Evolutionary conservation across 2,888 invertebrate genomes (phyloP).

Genomic region (Netelia inedita): DNA sequence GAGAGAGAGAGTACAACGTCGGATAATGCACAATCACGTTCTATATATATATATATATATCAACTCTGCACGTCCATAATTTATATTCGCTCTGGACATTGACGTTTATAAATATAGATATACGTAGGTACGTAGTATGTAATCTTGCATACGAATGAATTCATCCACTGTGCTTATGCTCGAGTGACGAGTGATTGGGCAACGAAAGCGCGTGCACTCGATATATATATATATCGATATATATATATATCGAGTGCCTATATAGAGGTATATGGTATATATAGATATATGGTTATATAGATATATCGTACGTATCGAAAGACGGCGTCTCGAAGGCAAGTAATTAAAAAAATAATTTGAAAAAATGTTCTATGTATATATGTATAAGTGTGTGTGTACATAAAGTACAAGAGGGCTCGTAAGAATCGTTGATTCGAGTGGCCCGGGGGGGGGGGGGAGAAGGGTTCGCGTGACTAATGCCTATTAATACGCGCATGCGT

Average conservation of each 20-base stretch:
- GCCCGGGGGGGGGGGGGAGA: too few relatives aligned
- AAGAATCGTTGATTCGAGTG: slow-evolving; percentile 49
- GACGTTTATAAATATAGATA: neutral
- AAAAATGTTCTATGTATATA: too few relatives aligned
- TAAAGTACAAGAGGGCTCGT: slow-evolving; percentile 32
- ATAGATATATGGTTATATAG: slow-evolving; percentile 17
- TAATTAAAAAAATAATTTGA: too few relatives aligned
- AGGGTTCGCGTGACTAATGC: slow-evolving; percentile 47
- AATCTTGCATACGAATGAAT: slow-evolving; percentile 53
- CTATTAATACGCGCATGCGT: slow-evolving; percentile 44
- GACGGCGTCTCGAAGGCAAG: neutral
- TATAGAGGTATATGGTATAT: neutral
- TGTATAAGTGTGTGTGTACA: neutral
- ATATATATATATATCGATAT: slow-evolving; percentile 3
- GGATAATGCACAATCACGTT: slow-evolving; percentile 32
- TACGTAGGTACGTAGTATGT: slow-evolving; percentile 30
- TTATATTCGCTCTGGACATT: neutral
- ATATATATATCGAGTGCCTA: neutral
- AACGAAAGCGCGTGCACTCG: slow-evolving; percentile 39
- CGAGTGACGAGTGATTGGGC: slow-evolving; percentile 58
- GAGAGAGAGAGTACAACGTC: slow-evolving; percentile 12
- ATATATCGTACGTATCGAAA: neutral
- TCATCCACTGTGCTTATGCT: slow-evolving; percentile 40
- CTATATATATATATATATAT: slow-evolving; percentile 15
- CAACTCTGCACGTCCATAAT: neutral